Evolutionary conservation across 2,888 invertebrate species (phyloP), one percentile per base, ranked within the genome.

Genomic region (Rhingia campestris): DNA sequence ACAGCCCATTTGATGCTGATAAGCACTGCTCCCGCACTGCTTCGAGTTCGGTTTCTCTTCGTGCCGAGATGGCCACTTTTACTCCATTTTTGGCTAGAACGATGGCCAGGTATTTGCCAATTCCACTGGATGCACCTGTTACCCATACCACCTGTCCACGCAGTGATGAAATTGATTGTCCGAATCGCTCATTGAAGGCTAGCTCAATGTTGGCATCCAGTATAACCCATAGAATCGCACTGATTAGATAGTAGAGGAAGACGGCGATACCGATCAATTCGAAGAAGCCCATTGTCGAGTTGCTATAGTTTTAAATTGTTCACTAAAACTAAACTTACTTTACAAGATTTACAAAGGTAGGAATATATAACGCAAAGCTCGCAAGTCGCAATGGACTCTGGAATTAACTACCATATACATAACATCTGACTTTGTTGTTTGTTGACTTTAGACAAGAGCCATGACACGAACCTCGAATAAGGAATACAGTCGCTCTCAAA

Each of bases 81-180:
- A 94, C 95, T 5, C 94, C 94, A 88, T 92, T 92, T 87, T 92
- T 93, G 0, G 96, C 95, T 61, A 96, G 90, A 22, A 93, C 93
- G 84, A 95, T 92, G 0, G 96, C 96, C 56, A 96, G 91, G 85
- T 93, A 91, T 91, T 95, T 95, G 3, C 97, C 97, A 82, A 97
- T 96, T 10, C 97, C 97, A 91, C 95, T 95, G 0, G 96, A 96
- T 0, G 96, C 96, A 49, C 97, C 97, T 1, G 96, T 96, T 86
- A 97, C 94, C 95, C 97, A 97, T 1, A 96, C 94, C 4, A 96
- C 96, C 90, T 96, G 94, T 0, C 94, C 94, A 51, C 92, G 91
- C 64, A 95, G 90, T 3, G 91, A 89, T 45, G 91, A 92, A 66
- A 94, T 91, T 4, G 93, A 92, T 86, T 93, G 93, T 41, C 95